Base-by-base conservation (phyloP, 1,140 invertebrate species). In the Euwallacea fornicatus region DNA sequence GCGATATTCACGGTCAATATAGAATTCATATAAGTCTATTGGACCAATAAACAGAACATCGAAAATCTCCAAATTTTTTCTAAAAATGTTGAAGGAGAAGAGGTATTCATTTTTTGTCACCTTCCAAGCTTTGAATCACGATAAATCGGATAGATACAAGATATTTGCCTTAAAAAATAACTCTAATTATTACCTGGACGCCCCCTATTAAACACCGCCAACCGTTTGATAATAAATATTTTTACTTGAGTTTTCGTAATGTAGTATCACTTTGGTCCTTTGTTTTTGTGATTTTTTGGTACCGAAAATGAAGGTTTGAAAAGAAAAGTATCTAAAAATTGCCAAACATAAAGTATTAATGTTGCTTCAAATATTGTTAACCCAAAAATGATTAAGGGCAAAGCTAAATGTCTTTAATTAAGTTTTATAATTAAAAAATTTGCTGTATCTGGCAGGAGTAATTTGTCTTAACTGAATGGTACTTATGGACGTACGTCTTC, bases 401-500 rank as follows among this genome's bases (percentile, higher is more conserved):
- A 33, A 33, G 21, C 21, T 33, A 33, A 50, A 50, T 43, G 59
- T 8, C 4, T 42, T 33, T 50, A 64, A 64, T 50, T 64, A 64
- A 64, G 16, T 13, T 56, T 44, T n/a, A 43, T 70, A 70, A 70
- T 70, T 70, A 64, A 21, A n/a, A 21, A 53, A 21, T 9, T 10
- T n/a, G 46, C 50, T 70, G 68, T 33, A 55, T 2, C 50, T 70
- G 68, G 56, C 68, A 56, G 42, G 68, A 15, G 55, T 61, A 63
- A 70, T 60, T 63, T 54, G 59, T 70, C 53, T 46, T 62, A 70
- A 70, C 44, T 70, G 64, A 70, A 64, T 56, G 21, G 21, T 33
- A 33, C 21, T 33, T 33, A 33, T 4, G 21, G 21, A 33, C 21
- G 4, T 33, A 33, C 21, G 21, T 33, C 21, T 33, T 4, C 21